These are phyloP conservation scores for Anolis apletophallus DNA, from an alignment of 2,797 vertebrate species.

Conservation along the genomic window DNA sequence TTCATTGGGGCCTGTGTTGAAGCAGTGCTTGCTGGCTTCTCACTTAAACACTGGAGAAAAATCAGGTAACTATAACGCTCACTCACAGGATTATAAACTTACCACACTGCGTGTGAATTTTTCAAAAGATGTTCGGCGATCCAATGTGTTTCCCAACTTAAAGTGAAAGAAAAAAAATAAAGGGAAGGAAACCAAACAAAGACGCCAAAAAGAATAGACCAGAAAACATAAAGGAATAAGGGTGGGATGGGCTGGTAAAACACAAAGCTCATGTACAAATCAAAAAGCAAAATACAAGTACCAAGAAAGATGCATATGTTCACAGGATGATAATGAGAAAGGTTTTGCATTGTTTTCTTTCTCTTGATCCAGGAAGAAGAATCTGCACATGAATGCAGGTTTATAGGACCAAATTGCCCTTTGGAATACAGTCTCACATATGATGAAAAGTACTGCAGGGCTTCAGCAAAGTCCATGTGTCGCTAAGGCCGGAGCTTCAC, in stretches of 20 bases:
- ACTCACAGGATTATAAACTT: slow-evolving; percentile 75
- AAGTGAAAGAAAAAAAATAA: slow-evolving; percentile 63
- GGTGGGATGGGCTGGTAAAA: slow-evolving; percentile 68
- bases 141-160: slow-evolving; percentile 84
- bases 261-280: slow-evolving; percentile 60
- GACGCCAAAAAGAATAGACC: slow-evolving; percentile 64
- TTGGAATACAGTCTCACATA: neutral
- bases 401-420: neutral
- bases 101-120: slow-evolving; percentile 87
- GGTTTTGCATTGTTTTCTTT: slow-evolving; percentile 8
- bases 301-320: slow-evolving; percentile 17
- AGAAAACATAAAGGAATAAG: slow-evolving; percentile 69
- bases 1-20: slow-evolving; percentile 43
- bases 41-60: slow-evolving; percentile 43
- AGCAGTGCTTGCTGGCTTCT: slow-evolving; percentile 46
- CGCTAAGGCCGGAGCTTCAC: neutral
- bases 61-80: slow-evolving; percentile 58
- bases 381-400: neutral
- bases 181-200: slow-evolving; percentile 51
- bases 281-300: slow-evolving; percentile 52
- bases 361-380: neutral
- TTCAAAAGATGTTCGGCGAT: slow-evolving; percentile 86
- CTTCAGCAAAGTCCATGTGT: neutral
- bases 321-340: slow-evolving; percentile 51
- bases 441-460: no score